Conservation (phyloP, 2,113 vertebrate species). For the Sphyrna mokarran region DNA sequence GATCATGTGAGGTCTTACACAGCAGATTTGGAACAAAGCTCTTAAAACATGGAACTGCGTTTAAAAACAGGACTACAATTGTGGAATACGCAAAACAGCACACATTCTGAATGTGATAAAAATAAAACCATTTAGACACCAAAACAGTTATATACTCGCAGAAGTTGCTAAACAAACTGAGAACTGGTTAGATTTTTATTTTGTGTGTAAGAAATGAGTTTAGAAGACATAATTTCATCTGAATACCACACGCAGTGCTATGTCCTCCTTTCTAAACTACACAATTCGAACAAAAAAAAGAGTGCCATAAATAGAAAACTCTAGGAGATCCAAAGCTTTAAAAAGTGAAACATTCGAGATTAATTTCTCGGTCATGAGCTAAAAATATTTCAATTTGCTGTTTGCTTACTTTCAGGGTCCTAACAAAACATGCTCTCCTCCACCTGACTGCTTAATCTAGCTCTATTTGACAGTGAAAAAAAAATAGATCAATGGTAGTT, state of each 20-base stretch:
- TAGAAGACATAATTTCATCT: not conserved
- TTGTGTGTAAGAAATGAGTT: constrained; percentile 6
- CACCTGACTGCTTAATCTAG: not conserved
- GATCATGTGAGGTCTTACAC: not conserved
- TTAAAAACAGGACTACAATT: not conserved
- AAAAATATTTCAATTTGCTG: not conserved
- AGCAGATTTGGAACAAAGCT: not conserved
- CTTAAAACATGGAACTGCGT: not conserved
- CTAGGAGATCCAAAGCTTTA: not conserved
- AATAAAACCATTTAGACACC: not conserved
- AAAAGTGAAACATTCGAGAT: not conserved
- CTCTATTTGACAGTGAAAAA: not conserved
- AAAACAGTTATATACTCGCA: not conserved
- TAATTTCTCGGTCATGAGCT: not conserved
- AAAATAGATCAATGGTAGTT: not conserved
- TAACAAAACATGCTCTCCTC: not conserved
- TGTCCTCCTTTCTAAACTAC: not conserved
- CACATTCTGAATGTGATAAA: not conserved
- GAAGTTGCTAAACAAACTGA: constrained; percentile 27
- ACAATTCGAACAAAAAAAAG: not conserved
- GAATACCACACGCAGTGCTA: not conserved
- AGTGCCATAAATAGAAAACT: not conserved
- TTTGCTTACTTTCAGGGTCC: not conserved
- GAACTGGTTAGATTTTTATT: constrained; percentile 24
- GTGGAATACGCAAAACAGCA: not conserved